phyloP scores from a whole-genome alignment of 2,888 invertebrate genomes.

The Euphydryas editha region DNA sequence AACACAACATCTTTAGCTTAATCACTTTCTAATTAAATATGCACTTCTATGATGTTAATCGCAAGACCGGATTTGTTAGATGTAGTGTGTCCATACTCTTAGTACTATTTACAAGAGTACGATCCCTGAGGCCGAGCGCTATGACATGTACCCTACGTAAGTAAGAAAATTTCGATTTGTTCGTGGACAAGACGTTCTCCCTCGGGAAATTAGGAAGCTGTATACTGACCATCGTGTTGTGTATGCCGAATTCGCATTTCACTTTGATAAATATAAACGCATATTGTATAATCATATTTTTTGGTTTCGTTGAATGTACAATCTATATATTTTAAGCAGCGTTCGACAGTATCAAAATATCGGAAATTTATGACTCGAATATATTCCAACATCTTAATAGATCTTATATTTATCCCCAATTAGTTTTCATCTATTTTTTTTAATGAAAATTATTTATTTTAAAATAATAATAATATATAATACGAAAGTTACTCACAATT shows the following conservation, averaged over 20 bases:
- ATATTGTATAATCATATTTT: conserved; percentile 1
- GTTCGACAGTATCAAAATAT: too few species aligned
- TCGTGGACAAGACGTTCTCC: conserved; percentile 65
- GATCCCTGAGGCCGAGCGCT: conserved; percentile 52
- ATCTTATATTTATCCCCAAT: too few species aligned
- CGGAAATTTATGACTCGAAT: too few species aligned
- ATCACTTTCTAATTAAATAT: too few species aligned
- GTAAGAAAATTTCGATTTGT: conserved; percentile 74
- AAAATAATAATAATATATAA: too few species aligned
- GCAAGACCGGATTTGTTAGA: not conserved
- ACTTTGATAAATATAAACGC: conserved; percentile 35
- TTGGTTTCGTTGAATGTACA: not conserved
- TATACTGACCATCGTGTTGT: conserved; percentile 71
- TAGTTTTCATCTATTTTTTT: too few species aligned
- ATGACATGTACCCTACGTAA: conserved; percentile 61
- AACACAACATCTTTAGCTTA: too few species aligned
- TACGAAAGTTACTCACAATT: too few species aligned
- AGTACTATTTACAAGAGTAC: conserved; percentile 66
- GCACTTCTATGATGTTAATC: too few species aligned
- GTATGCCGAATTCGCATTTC: conserved; percentile 30
- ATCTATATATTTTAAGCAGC: too few species aligned
- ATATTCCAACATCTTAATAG: too few species aligned
- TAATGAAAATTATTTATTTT: too few species aligned
- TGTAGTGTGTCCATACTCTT: conserved; percentile 38
- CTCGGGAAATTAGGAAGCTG: conserved; percentile 77